Evolutionary conservation across 2,888 invertebrate species (phyloP), one percentile per base, ranked within the genome.

Genomic region (Cosmia pyralina): DNA sequence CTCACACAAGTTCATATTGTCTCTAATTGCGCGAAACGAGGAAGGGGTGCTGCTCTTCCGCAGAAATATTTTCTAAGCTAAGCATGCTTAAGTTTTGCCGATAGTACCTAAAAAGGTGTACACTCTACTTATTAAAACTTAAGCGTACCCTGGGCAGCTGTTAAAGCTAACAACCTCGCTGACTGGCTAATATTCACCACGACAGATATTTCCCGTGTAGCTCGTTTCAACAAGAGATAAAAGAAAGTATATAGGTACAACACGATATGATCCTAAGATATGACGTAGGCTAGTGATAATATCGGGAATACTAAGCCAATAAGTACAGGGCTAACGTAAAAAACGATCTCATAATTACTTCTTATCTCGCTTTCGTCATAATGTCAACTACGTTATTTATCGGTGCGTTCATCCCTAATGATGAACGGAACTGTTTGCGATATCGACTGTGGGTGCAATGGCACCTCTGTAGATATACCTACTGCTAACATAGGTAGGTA

Each of bases 371-470:
- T 65, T n/a, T 66, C 6, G 77, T 69, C 58, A 63, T 48, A 69
- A 58, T 72, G 79, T 81, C 81, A 81, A 69, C 62, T 59, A 72
- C 53, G 34, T 69, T 63, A 67, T 63, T 77, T 72, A 81, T 81
- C 81, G 53, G 60, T 66, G 17, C 57, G 63, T 72, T 69, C 68
- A 66, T 69, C 66, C 71, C 55, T 38, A 68, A 58, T 52, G 67
- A 68, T 60, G 55, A 34, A 60, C 50, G 50, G 64, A 58, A 77
- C n/a, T 65, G 48, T 22, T 41, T 55, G 50, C 34, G 76, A 69
- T 81, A 69, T 50, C 41, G 55, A 57, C 19, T 53, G 8, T 63
- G 58, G 19, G 80, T 55, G 58, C 72, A 79, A 62, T 75, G 57
- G 65, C 60, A 75, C 57, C 46, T 62, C 46, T 38, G 28, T 28